Base-by-base conservation (phyloP, 2,797 vertebrate species). In the Mormyrus hasselquistii region DNA sequence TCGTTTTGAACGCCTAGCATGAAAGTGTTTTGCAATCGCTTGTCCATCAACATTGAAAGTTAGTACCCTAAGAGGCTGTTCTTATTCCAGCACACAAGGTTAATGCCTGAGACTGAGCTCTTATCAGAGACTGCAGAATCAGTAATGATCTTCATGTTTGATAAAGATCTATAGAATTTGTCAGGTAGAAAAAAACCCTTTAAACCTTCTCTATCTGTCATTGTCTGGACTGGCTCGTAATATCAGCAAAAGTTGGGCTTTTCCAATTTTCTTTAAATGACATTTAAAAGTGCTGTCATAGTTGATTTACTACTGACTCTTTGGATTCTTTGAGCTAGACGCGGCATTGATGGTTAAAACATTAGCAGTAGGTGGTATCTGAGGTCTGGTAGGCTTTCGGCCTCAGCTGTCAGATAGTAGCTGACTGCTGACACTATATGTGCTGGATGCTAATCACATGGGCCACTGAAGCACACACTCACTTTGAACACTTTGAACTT, bases 251-350 rank as follows among this genome's bases (percentile, higher is more conserved):
- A 53, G 53, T 38, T 38, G 86, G 52, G 53, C 53, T 87, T 87
- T 87, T 85, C 82, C 82, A 85, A 85, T 85, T 85, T 85, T 87
- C 86, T 41, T 87, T 59, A 87, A 87, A 87, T 87, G 86, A 87
- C 86, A 55, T 53, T 87, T 87, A 38, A 87, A 87, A 87, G 53
- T 41, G 52, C 53, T 87, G 52, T 38, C 52, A 57, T 55, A 41
- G 86, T 57, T 52, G 82, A 85, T 87, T 57, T 57, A 57, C 86
- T 87, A 57, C 86, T 41, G 53, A 87, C 53, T 57, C 52, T 57
- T 57, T 87, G 29, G 22, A 53, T 34, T 41, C 52, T 38, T 85
- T 85, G n/a, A 85, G 82, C 10, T 85, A 52, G 47, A 85, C 4
- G 49, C 29, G 82, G 82, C 76, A 85, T 25, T 34, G 49, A 50